Base-by-base conservation (phyloP, 2,888 invertebrate genomes). In the Dryocosmus kuriphilus region DNA sequence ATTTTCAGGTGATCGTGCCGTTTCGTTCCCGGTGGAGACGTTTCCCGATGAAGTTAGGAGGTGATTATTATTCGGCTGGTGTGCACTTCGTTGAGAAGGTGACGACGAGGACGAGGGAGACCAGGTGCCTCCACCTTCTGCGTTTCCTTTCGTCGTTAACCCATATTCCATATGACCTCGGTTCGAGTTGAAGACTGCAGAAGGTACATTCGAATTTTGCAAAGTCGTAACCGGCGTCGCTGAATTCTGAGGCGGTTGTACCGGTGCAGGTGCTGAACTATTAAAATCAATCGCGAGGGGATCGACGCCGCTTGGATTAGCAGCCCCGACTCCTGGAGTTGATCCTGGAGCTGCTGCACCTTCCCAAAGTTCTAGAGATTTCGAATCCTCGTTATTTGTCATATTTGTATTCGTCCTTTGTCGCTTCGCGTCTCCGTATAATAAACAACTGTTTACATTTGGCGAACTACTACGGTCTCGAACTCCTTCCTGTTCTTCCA, bases 401-500 rank as follows among this genome's bases (percentile, higher is more conserved):
- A 85, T 75, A 55, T 83, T 86, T 14, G 84, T 77, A 38, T 84
- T 87, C 1, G 88, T 83, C 60, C 91, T 88, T 75, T 91, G 91
- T 8, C 91, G 86, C 74, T 91, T 91, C 0, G 88, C 85, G 60
- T 91, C 91, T 0, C 90, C 90, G 65, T 90, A 90, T 8, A 91
- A 78, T 24, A 91, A 82, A 81, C 89, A 92, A 83, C 41, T 41
- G 6, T 94, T 94, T 63, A 94, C 93, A 86, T 94, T 95, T 0
- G 96, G 96, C 19, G 96, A 96, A 35, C 96, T 95, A 77, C 95
- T 95, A 32, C 95, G 93, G 77, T 95, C 94, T n/a, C 94, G 92
- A 19, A 93, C 92, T 38, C 92, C 92, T 86, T 96, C 96, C 90
- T 97, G 97, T 89, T 98, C 97, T 89, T 97, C 97, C 86, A 98